Percentiles rank a stretch among this genome's conserved stretches.
These are phyloP conservation scores for Magallana nippona DNA, from an alignment of 2,888 invertebrate species.

Conservation along the genomic window DNA sequence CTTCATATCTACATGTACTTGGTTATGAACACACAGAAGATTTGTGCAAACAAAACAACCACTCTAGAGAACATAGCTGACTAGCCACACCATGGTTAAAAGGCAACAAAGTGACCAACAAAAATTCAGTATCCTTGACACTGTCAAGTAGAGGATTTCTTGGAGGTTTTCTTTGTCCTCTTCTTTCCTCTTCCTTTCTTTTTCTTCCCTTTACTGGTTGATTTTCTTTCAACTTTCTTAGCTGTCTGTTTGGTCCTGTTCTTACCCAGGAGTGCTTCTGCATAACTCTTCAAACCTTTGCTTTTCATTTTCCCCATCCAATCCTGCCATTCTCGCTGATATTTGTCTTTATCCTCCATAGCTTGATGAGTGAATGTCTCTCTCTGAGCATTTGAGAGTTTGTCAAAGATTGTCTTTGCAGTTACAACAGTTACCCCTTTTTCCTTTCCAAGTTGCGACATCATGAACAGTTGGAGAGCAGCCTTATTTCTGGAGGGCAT, in stretches of 20 bases:
- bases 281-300: background rate
- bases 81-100: no score
- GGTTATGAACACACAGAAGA: no score
- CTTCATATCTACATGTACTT: no score
- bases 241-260: background rate
- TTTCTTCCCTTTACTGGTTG: background rate
- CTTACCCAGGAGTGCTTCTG: background rate
- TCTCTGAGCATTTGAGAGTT: background rate
- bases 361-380: background rate
- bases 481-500: background rate
- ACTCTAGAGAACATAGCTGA: no score
- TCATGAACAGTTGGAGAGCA: background rate
- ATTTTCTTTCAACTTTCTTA: background rate
- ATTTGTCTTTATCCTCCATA: background rate
- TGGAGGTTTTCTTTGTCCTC: background rate
- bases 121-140: no score
- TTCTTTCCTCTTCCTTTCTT: background rate
- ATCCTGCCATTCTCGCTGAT: background rate
- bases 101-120: no score
- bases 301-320: constrained; percentile 7
- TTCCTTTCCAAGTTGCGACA: constrained; percentile 5
- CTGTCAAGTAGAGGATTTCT: background rate
- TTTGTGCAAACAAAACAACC: no score
- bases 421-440: background rate
- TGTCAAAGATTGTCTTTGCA: background rate